Evolutionary conservation across 2,888 invertebrate genomes (phyloP).

Genomic region (Plebejus melissa): DNA sequence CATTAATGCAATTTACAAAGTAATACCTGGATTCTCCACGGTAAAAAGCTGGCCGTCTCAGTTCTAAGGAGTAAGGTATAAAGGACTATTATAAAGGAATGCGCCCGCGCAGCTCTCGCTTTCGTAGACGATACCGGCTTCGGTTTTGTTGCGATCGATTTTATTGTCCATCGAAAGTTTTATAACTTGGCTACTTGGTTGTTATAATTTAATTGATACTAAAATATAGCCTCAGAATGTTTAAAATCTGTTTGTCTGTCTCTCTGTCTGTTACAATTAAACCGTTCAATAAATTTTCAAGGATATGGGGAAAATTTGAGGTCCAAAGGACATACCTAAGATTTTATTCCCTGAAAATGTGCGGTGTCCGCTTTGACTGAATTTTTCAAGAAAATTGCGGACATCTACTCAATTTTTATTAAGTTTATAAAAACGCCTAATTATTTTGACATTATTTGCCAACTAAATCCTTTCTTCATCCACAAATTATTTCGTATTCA

Average conservation of each 20-base stretch:
- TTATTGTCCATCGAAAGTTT: conserved; percentile 25
- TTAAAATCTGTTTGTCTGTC: too few relatives aligned
- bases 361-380: too few relatives aligned
- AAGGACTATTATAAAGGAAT: conserved; percentile 69
- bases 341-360: too few relatives aligned
- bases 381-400: too few relatives aligned
- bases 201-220: background rate
- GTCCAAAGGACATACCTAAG: too few relatives aligned
- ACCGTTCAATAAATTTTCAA: too few relatives aligned
- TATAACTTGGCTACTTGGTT: background rate
- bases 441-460: background rate
- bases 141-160: conserved; percentile 14
- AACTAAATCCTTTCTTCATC: background rate
- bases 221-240: background rate
- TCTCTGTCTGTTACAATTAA: too few relatives aligned
- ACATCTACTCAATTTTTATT: background rate
- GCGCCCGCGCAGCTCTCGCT: conserved; percentile 68
- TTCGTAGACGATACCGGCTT: conserved; percentile 45
- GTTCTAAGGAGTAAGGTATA: conserved; percentile 55
- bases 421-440: background rate
- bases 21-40: conserved; percentile 27
- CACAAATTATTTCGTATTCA: background rate
- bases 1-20: background rate
- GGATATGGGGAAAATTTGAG: too few relatives aligned
- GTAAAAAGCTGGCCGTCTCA: conserved; percentile 42